Evolutionary conservation across 1,140 invertebrate species (phyloP).

Genomic region (Tetragonula clypearis): DNA sequence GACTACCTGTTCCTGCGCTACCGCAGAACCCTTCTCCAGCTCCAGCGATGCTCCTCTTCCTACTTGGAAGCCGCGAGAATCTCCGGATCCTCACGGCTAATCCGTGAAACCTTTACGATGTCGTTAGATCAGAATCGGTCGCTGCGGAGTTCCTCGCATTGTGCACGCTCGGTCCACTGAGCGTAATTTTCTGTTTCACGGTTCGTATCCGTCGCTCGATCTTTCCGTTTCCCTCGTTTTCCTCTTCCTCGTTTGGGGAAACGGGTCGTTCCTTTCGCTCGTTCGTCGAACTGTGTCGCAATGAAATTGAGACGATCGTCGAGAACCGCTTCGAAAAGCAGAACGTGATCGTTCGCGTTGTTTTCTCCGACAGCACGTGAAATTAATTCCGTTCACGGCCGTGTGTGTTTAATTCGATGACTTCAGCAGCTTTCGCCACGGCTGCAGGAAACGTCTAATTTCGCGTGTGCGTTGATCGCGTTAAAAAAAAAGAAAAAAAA

Average conservation of each 20-base stretch:
- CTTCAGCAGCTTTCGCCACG: conserved; percentile 28
- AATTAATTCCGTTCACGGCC: neutral
- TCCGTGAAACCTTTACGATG: conserved; percentile 21
- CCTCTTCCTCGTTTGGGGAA: neutral
- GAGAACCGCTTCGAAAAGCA: neutral
- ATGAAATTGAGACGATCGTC: conserved; percentile 13
- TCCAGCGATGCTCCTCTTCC: neutral
- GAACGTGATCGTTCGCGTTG: neutral
- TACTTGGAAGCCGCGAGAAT: neutral
- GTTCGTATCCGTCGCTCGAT: neutral
- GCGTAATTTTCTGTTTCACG: conserved; percentile 62
- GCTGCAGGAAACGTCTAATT: conserved; percentile 22
- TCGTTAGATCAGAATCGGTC: conserved; percentile 57
- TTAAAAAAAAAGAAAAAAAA: neutral
- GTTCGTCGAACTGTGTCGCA: too few species aligned
- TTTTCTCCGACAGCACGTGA: neutral
- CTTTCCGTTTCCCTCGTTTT: neutral
- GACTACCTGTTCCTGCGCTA: conserved; percentile 59
- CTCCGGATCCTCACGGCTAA: conserved; percentile 26
- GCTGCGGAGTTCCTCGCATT: conserved; percentile 55
- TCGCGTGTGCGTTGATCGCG: neutral
- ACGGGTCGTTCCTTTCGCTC: neutral
- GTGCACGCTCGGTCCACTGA: conserved; percentile 61
- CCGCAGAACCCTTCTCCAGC: conserved; percentile 4
- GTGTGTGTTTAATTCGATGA: conserved; percentile 26